phyloP scores from a whole-genome alignment of 1,140 invertebrate genomes.

The Chelonus insularis region DNA sequence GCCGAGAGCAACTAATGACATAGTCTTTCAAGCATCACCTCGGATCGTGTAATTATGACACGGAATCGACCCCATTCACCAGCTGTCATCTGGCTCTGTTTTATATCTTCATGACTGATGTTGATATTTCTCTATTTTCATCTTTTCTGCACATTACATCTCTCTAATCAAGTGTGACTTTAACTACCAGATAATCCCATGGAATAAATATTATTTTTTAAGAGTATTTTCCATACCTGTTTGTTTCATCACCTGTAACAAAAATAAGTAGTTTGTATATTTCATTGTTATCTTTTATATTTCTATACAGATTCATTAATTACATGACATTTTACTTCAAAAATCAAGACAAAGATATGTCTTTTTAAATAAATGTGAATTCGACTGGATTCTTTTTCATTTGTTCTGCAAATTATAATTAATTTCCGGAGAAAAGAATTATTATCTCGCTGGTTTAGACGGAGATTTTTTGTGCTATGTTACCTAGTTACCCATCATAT shows the following conservation, averaged over 20 bases:
- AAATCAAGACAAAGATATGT: no score
- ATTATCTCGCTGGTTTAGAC: not conserved
- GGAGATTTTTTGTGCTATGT: not conserved
- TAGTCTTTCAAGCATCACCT: conserved; percentile 7
- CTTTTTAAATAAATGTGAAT: no score
- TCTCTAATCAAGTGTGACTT: no score
- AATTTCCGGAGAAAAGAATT: not conserved
- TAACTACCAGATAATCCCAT: no score
- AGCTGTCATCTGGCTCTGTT: not conserved
- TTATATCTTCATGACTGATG: not conserved
- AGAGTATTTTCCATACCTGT: no score
- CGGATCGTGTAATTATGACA: conserved; percentile 9
- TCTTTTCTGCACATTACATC: not conserved
- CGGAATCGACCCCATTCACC: conserved; percentile 3
- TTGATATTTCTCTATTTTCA: not conserved
- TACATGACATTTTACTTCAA: no score
- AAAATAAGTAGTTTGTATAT: no score
- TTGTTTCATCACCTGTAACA: no score
- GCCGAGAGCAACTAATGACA: conserved; percentile 19
- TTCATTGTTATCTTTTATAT: no score
- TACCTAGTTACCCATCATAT: not conserved
- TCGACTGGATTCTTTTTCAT: no score
- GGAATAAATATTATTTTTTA: no score
- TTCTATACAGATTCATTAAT: no score
- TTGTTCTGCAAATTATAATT: not conserved